Percentiles rank a stretch among this genome's conserved stretches.
phyloP scores from a whole-genome alignment of 2,113 vertebrate genomes.

The Alligator sinensis region DNA sequence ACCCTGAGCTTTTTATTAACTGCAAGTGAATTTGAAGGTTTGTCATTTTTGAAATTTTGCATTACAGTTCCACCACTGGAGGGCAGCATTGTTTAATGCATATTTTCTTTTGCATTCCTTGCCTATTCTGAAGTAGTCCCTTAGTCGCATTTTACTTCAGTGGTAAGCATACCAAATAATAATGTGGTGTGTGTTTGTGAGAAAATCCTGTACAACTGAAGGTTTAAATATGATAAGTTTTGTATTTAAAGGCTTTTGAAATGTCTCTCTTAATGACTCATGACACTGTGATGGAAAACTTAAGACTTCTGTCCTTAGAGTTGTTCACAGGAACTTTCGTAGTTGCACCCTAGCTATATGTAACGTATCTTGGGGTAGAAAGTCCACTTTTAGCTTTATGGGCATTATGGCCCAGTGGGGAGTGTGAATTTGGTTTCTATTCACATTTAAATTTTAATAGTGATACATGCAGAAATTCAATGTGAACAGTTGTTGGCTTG shows the following conservation, averaged over 20 bases:
- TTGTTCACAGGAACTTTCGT: background rate
- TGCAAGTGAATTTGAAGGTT: background rate
- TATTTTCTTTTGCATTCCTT: background rate
- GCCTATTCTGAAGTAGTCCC: background rate
- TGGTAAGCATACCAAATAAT: background rate
- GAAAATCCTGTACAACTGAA: background rate
- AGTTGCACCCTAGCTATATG: background rate
- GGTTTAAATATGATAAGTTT: background rate
- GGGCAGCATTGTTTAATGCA: constrained; percentile 9
- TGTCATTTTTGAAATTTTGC: background rate
- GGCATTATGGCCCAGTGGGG: background rate
- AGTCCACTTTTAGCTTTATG: background rate
- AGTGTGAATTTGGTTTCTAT: background rate
- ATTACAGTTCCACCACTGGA: background rate
- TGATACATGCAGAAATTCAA: accelerated
- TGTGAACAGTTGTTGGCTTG: accelerated
- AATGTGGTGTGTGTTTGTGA: background rate
- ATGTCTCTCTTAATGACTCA: background rate
- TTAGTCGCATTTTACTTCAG: background rate
- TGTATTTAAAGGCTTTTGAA: background rate
- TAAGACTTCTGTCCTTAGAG: background rate
- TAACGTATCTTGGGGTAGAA: background rate
- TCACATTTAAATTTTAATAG: background rate
- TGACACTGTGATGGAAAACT: background rate
- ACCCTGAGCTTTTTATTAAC: background rate